Base-by-base conservation (phyloP, 1,140 invertebrate species). In the Aphaenogaster floridana region DNA sequence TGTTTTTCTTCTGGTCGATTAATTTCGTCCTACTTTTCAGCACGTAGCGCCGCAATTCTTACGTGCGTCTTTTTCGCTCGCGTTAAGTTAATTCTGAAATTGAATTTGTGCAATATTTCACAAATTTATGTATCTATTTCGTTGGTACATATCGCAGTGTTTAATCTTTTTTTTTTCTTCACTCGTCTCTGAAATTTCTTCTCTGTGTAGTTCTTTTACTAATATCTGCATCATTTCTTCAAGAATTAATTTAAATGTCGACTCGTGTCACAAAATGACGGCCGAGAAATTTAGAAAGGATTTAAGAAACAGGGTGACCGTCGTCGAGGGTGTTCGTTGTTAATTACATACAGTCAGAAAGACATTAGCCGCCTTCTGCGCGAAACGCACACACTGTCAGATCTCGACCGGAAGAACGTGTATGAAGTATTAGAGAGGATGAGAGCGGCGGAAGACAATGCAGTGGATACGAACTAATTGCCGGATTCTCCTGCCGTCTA, bases 391-490 rank as follows among this genome's bases (percentile, higher is more conserved):
- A 72, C 63, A 69, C 84, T 69, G 89, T 79, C 68, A 9, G 84
- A 85, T 90, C 84, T 84, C 84, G 76, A 83, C 76, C 84, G 77
- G 79, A 91, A 86, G 76, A 91, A 78, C 39, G 52, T 86, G 71
- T 88, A 90, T 88, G 86, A 92, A 88, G 89, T 91, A 91, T 91
- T 86, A 88, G 77, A 39, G 74, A 88, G 90, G 86, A 89, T 68
- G 84, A 86, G 87, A 83, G 63, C 76, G 72, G 81, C 89, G 84
- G 89, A 93, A 93, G 92, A 94, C 93, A 94, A 93, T 93, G 92
- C 93, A 92, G 85, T 91, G 89, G 90, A 91, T 92, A 91, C 93
- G 91, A 93, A 93, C 94, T 95, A 95, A 94, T 95, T 95, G 94
- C 92, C 88, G 93, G 94, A 94, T 94, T 94, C 91, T 92, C 92